Conservation (phyloP, 2,888 invertebrate species). For the Vesta saturnalis region DNA sequence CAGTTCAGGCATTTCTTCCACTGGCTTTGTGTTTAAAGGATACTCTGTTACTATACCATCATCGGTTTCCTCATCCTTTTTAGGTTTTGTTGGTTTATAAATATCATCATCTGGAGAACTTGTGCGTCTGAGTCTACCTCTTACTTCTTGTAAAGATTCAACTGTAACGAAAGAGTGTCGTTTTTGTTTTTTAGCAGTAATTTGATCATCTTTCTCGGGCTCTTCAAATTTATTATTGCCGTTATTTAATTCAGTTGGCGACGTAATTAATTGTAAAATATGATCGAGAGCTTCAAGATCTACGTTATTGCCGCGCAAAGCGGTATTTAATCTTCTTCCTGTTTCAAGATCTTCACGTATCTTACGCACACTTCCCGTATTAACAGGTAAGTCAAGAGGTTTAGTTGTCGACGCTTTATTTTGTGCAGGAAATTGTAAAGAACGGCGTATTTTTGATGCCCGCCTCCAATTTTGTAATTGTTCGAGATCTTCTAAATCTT, state of each 20-base stretch:
- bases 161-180: constrained; percentile 68
- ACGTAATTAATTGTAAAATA: constrained; percentile 61
- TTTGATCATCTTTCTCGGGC: constrained; percentile 42
- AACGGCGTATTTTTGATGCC: constrained; percentile 71
- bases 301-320: constrained; percentile 65
- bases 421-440: constrained; percentile 73
- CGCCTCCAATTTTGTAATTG: constrained; percentile 69
- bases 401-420: constrained; percentile 45
- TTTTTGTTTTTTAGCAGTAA: constrained; percentile 51
- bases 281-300: constrained; percentile 66
- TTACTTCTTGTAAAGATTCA: constrained; percentile 69
- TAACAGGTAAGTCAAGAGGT: constrained; percentile 60
- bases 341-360: constrained; percentile 67
- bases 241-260: constrained; percentile 51
- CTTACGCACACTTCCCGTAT: constrained; percentile 65
- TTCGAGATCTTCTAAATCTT: constrained; percentile 57
- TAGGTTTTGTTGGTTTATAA: constrained; percentile 42
- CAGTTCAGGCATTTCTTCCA: constrained; percentile 44
- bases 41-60: constrained; percentile 64
- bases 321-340: constrained; percentile 65
- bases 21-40: constrained; percentile 27
- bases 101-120: constrained; percentile 62
- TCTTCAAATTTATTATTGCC: constrained; percentile 48
- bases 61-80: constrained; percentile 56
- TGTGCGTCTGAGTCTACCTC: constrained; percentile 67